These are phyloP conservation scores for Melanerpes aurifrons DNA, from an alignment of 2,113 vertebrate genomes.

Conservation along the genomic window DNA sequence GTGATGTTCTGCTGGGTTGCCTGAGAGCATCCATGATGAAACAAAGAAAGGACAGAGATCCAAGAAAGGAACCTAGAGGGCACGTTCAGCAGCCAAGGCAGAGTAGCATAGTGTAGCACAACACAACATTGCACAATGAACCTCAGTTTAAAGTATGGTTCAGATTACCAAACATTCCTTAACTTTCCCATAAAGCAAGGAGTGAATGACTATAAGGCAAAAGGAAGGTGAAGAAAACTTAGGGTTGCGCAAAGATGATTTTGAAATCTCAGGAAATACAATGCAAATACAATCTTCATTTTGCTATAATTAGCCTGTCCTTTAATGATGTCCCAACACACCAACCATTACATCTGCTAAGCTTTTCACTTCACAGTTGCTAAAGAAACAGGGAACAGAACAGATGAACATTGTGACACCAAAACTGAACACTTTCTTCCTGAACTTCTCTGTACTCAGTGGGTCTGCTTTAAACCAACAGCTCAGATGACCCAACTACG, in stretches of 20 bases:
- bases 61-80: neutral
- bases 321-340: neutral
- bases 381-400: neutral
- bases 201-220: neutral
- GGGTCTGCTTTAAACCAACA: neutral
- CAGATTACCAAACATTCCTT: neutral
- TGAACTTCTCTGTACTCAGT: fast-evolving
- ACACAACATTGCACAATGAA: neutral
- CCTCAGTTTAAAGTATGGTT: neutral
- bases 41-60: neutral
- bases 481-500: fast-evolving
- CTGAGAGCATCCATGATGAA: neutral
- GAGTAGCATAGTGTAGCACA: neutral
- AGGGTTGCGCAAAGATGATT: neutral
- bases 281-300: neutral
- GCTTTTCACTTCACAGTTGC: neutral
- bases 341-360: neutral
- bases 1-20: neutral
- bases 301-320: neutral
- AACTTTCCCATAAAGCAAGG: neutral
- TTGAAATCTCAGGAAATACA: neutral
- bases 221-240: neutral
- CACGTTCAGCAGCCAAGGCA: neutral
- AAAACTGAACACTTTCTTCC: neutral
- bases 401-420: fast-evolving